Evolutionary conservation across 2,888 invertebrate species (phyloP).

Genomic region (Acronicta leporina): DNA sequence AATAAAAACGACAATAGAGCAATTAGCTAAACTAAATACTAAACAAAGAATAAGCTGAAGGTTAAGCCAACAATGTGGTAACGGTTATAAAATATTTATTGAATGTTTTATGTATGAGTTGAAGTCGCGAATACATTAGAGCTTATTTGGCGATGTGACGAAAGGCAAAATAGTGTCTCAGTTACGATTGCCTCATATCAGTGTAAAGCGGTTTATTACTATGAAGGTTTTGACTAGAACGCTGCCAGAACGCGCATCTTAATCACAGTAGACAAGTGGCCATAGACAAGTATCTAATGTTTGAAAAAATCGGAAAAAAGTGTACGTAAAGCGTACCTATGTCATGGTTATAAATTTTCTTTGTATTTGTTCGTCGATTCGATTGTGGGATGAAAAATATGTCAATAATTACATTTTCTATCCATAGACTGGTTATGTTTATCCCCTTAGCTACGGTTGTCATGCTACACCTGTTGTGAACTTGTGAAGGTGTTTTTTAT

Average conservation of each 20-base stretch:
- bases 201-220: slow-evolving; percentile 69
- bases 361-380: no score
- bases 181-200: slow-evolving; percentile 69
- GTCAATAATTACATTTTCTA: no score
- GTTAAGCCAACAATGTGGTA: slow-evolving; percentile 62
- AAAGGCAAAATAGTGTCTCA: slow-evolving; percentile 75
- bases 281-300: no score
- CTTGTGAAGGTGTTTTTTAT: slow-evolving; percentile 56
- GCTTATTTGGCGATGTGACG: slow-evolving; percentile 75
- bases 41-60: slow-evolving; percentile 73
- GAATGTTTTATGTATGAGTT: slow-evolving; percentile 65
- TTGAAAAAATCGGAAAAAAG: no score
- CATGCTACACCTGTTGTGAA: slow-evolving; percentile 29
- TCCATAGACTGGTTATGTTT: no score
- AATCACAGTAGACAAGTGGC: no score
- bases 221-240: slow-evolving; percentile 60
- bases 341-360: no score
- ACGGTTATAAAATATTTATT: slow-evolving; percentile 54
- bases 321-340: no score
- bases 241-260: slow-evolving; percentile 22
- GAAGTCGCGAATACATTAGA: slow-evolving; percentile 70
- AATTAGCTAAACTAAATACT: slow-evolving; percentile 77
- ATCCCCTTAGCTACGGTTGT: no score
- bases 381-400: no score
- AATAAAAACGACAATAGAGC: slow-evolving; percentile 69